Evolutionary conservation across 2,113 vertebrate genomes (phyloP).

Genomic region (Manacus vitellinus): DNA sequence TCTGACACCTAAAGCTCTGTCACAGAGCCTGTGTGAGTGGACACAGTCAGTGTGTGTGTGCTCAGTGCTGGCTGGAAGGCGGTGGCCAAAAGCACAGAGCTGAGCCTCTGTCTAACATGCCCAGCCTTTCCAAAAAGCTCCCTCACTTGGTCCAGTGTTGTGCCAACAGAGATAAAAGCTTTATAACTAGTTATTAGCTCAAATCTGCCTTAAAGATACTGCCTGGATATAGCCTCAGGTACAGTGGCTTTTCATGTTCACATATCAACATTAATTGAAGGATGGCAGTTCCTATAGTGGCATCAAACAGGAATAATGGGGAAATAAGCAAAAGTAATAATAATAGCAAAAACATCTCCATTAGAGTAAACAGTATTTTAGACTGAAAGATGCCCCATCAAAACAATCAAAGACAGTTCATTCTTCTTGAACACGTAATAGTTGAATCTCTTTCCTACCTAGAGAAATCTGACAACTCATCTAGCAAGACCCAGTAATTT

Average conservation of each 20-base stretch:
- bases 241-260: not conserved
- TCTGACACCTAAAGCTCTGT: not conserved
- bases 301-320: not conserved
- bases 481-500: not conserved
- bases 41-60: rapidly evolving
- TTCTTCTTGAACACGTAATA: not conserved
- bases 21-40: rapidly evolving
- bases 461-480: not conserved
- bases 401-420: not conserved
- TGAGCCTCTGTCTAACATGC: not conserved
- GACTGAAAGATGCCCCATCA: not conserved
- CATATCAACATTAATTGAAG: not conserved
- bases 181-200: not conserved
- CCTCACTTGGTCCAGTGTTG: not conserved
- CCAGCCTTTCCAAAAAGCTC: not conserved
- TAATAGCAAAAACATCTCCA: not conserved
- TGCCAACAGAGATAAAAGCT: not conserved
- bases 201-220: not conserved
- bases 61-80: not conserved
- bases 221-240: rapidly evolving
- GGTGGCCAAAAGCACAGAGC: not conserved
- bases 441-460: not conserved
- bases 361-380: not conserved
- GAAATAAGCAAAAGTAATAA: not conserved
- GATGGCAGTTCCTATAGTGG: not conserved